phyloP scores from a whole-genome alignment of 1,140 invertebrate species.

The Eueides isabella region DNA sequence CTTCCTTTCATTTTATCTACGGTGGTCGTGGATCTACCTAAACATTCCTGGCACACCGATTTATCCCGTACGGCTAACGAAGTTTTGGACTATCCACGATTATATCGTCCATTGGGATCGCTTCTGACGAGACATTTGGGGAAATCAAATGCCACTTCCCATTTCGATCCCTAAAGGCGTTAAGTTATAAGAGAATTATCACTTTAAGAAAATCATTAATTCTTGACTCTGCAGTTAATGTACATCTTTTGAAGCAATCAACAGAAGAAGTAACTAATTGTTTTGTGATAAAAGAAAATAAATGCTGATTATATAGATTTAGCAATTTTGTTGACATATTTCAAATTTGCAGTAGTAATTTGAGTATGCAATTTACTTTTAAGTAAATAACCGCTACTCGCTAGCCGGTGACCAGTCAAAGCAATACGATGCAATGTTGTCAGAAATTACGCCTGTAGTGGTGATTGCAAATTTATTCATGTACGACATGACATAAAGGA shows the following conservation, averaged over 20 bases:
- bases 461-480: slow-evolving; percentile 50
- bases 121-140: not conserved
- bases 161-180: not conserved
- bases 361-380: not conserved
- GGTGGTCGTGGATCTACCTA: not conserved
- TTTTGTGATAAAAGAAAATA: too few relatives aligned
- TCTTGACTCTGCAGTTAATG: not conserved
- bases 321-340: not conserved
- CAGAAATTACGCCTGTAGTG: slow-evolving; percentile 47
- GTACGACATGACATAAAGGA: slow-evolving; percentile 24
- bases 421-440: slow-evolving; percentile 35
- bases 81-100: not conserved
- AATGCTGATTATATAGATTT: too few relatives aligned
- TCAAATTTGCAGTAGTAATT: not conserved
- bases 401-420: slow-evolving; percentile 28
- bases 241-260: not conserved
- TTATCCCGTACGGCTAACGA: not conserved
- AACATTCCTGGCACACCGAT: not conserved
- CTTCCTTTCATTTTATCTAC: not conserved
- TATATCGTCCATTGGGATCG: not conserved
- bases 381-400: not conserved
- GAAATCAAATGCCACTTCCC: not conserved
- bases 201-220: not conserved
- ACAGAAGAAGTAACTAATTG: too few relatives aligned
- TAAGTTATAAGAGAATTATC: not conserved